phyloP scores from a whole-genome alignment of 2,797 vertebrate genomes.

The Phalloptychus januarius region DNA sequence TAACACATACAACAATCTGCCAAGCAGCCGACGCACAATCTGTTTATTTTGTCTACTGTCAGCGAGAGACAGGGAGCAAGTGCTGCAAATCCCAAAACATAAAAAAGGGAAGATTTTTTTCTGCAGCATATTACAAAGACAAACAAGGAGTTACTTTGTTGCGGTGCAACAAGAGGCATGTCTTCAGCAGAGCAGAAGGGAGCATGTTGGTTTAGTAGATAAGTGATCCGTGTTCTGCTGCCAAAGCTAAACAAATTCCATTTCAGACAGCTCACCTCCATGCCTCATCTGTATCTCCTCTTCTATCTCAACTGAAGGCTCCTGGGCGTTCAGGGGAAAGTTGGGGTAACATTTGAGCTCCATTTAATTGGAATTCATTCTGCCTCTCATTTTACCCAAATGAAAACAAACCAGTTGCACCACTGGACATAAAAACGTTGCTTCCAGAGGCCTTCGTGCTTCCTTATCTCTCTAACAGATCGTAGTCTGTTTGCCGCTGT shows the following conservation, averaged over 20 bases:
- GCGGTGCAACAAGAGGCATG: slow-evolving; percentile 59
- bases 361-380: slow-evolving; percentile 64
- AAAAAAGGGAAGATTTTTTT: slow-evolving; percentile 45
- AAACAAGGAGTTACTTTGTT: slow-evolving; percentile 78
- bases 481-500: slow-evolving; percentile 24
- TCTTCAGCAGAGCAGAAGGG: slow-evolving; percentile 69
- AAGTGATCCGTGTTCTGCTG: slow-evolving; percentile 78
- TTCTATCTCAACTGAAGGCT: slow-evolving; percentile 72
- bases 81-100: slow-evolving; percentile 24
- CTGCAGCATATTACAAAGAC: slow-evolving; percentile 68
- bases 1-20: slow-evolving; percentile 64
- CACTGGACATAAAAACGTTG: slow-evolving; percentile 7
- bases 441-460: slow-evolving; percentile 31
- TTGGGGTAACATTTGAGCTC: slow-evolving; percentile 52
- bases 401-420: slow-evolving; percentile 51
- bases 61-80: slow-evolving; percentile 30
- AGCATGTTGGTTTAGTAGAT: slow-evolving; percentile 81
- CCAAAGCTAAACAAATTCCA: slow-evolving; percentile 86
- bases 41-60: slow-evolving; percentile 84
- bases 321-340: slow-evolving; percentile 69
- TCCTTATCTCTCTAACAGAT: slow-evolving; percentile 51
- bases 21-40: slow-evolving; percentile 53
- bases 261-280: slow-evolving; percentile 80
- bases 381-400: slow-evolving; percentile 50
- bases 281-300: slow-evolving; percentile 72